A percentile compares a stretch with the other conserved stretches of the same genome.
Evolutionary conservation across 2,888 invertebrate species (phyloP).

Genomic region (Diarsia dahlii): DNA sequence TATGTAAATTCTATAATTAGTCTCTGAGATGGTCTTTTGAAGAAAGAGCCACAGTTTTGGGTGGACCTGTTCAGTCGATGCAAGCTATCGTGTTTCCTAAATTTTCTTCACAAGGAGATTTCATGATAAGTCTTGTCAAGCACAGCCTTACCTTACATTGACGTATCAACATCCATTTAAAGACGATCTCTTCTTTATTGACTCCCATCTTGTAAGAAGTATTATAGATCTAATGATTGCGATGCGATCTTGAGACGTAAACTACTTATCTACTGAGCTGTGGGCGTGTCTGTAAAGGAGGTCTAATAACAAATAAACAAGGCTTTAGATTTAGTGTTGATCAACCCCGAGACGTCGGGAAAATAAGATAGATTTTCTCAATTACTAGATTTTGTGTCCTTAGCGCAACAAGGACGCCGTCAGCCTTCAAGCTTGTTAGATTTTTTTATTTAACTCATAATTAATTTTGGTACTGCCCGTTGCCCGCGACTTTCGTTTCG

Average conservation of each 20-base stretch:
- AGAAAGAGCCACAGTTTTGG: no score
- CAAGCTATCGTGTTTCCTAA: background rate
- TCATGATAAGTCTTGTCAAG: background rate
- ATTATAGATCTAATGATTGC: background rate
- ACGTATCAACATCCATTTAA: background rate
- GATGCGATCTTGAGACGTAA: background rate
- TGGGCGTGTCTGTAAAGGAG: constrained; percentile 21
- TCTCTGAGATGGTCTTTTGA: no score
- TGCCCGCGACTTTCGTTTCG: background rate
- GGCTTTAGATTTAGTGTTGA: background rate
- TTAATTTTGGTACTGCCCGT: background rate
- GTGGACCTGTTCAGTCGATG: no score
- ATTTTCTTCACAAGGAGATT: background rate
- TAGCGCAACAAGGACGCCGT: background rate
- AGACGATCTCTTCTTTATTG: background rate
- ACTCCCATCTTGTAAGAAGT: background rate
- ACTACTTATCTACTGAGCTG: background rate
- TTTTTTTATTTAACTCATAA: background rate
- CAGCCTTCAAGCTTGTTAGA: background rate
- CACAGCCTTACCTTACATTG: background rate
- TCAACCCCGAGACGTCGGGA: background rate
- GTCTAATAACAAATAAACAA: constrained; percentile 16
- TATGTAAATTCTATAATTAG: no score
- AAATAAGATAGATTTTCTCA: constrained; percentile 3
- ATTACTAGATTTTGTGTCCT: background rate